Evolutionary conservation across 92 coral and sea anemone genomes (phyloP).

Genomic region (Bergia sp.): DNA sequence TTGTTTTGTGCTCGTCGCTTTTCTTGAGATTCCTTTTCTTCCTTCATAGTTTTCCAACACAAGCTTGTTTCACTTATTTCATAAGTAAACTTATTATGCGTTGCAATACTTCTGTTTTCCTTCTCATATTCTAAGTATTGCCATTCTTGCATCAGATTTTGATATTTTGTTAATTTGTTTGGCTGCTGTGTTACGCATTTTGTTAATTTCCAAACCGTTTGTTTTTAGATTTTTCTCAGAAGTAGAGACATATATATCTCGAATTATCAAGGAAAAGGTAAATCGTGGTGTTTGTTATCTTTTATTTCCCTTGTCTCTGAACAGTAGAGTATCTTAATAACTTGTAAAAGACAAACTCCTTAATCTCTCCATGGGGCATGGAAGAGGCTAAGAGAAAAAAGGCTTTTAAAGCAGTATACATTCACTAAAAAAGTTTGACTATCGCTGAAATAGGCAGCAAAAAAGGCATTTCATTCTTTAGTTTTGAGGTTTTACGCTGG

Average conservation of each 20-base stretch:
- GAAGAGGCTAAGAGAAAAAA: too few species aligned
- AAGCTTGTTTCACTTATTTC: too few species aligned
- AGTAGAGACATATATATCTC: conserved; percentile 82
- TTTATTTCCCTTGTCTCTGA: not conserved
- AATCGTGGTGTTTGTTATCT: not conserved
- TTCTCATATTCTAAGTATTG: not conserved
- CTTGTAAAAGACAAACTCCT: not conserved
- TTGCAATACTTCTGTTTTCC: not conserved
- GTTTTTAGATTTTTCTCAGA: conserved; percentile 80
- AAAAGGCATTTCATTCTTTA: too few species aligned
- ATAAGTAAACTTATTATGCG: too few species aligned
- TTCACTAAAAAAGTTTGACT: too few species aligned
- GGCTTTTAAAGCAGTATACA: too few species aligned
- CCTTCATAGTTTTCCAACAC: too few species aligned
- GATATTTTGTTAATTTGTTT: not conserved
- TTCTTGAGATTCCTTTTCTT: too few species aligned
- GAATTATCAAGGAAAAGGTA: conserved; percentile 88
- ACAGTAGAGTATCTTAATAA: not conserved
- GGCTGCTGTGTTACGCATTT: not conserved
- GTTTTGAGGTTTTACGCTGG: too few species aligned
- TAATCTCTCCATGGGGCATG: too few species aligned
- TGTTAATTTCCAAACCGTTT: not conserved
- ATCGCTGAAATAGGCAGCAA: too few species aligned
- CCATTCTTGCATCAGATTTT: not conserved
- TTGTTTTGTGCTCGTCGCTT: too few species aligned